A percentile compares a stretch with the other conserved stretches of the same genome.
phyloP scores from a whole-genome alignment of 2,797 vertebrate genomes.

The Morelia viridis region DNA sequence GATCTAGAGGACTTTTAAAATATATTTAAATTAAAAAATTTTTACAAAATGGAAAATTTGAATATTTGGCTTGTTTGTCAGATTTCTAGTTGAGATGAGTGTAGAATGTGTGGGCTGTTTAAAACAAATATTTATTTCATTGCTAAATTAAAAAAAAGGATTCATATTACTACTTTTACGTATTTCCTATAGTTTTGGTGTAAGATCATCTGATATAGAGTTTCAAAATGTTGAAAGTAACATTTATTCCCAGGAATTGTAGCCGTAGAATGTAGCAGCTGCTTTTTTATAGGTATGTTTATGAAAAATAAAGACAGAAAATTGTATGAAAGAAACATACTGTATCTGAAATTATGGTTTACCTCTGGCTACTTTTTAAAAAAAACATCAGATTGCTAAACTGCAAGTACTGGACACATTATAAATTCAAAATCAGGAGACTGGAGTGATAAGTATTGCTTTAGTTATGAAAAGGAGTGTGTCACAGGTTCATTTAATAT shows the following conservation, averaged over 20 bases:
- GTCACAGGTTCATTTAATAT: no score
- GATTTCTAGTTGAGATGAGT: background rate
- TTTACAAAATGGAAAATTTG: background rate
- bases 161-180: background rate
- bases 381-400: background rate
- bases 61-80: background rate
- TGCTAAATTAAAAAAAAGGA: background rate
- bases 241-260: background rate
- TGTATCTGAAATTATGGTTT: background rate
- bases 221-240: background rate
- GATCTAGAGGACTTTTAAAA: background rate
- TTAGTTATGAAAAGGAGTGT: background rate
- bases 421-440: background rate
- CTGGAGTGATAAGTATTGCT: background rate
- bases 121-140: background rate
- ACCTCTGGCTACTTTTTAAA: background rate
- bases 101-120: background rate
- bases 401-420: background rate
- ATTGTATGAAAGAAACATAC: background rate
- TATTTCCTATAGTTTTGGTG: background rate
- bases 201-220: background rate
- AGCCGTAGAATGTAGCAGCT: background rate
- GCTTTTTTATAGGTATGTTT: background rate
- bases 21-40: background rate
- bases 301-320: background rate